phyloP scores from a whole-genome alignment of 1,140 invertebrate species.

The Melitaea cinxia region DNA sequence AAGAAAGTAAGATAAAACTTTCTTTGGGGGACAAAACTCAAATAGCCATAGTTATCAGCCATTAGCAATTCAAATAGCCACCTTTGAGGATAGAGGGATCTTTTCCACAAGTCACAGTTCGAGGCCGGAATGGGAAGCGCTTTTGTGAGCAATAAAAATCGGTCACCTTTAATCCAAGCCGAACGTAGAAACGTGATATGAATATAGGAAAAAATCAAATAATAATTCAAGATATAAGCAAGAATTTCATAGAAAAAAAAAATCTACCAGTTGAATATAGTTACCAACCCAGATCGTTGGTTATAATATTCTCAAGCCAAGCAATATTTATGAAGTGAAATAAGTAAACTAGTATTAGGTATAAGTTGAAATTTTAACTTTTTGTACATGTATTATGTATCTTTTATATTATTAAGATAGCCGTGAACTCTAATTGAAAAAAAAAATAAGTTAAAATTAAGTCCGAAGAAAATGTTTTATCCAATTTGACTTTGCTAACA shows the following conservation, averaged over 20 bases:
- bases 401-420: too few species aligned
- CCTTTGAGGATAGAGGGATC: slow-evolving; percentile 49
- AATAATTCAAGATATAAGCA: neutral
- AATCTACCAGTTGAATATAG: neutral
- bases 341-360: neutral
- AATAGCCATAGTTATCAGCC: slow-evolving; percentile 55
- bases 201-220: neutral
- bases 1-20: slow-evolving; percentile 31
- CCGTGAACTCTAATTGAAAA: too few species aligned
- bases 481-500: too few species aligned
- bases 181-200: slow-evolving; percentile 2
- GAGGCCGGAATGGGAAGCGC: slow-evolving; percentile 26
- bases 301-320: neutral
- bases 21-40: slow-evolving; percentile 49
- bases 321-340: neutral
- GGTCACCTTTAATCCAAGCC: slow-evolving; percentile 13
- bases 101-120: slow-evolving; percentile 51
- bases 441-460: too few species aligned
- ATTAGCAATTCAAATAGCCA: slow-evolving; percentile 62
- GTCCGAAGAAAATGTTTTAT: too few species aligned
- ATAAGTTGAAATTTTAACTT: too few species aligned
- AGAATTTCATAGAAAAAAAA: neutral
- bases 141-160: slow-evolving; percentile 49
- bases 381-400: too few species aligned
- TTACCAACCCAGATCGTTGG: neutral